Conservation (phyloP, 2,797 vertebrate species). For the Cyprinella venusta region DNA sequence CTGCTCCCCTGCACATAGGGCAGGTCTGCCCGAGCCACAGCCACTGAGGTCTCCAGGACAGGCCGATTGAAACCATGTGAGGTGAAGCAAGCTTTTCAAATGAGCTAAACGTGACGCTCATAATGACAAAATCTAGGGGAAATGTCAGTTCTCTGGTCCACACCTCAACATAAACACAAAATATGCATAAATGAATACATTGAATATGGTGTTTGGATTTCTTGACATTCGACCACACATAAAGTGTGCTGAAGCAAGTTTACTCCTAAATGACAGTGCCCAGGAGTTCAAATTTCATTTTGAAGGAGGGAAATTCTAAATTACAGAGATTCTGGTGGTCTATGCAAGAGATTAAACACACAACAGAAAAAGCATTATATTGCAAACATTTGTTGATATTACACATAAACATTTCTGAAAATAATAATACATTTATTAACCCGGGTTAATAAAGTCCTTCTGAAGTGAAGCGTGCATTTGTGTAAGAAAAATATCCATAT, state of each 20-base stretch:
- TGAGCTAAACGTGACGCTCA: constrained; percentile 72
- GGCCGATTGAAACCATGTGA: constrained; percentile 82
- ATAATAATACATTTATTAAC: background rate
- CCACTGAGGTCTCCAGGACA: constrained; percentile 68
- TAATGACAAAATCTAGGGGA: constrained; percentile 74
- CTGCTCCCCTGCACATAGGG: constrained; percentile 59
- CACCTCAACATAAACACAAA: constrained; percentile 66
- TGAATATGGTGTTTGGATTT: constrained; percentile 33
- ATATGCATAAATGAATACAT: constrained; percentile 55
- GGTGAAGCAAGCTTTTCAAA: constrained; percentile 78
- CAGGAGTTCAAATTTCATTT: background rate
- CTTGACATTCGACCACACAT: constrained; percentile 21
- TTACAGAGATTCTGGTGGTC: no score
- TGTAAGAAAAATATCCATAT: no score
- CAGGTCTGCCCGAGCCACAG: constrained; percentile 56
- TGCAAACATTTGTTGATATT: background rate
- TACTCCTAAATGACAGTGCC: background rate
- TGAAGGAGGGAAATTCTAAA: background rate
- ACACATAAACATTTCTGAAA: background rate
- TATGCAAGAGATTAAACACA: background rate
- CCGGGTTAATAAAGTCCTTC: no score
- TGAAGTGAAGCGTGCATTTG: no score
- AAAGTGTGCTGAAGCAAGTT: background rate
- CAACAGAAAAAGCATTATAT: background rate
- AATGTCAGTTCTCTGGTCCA: constrained; percentile 61